Conservation (phyloP, 2,113 vertebrate genomes). For the Engystomops pustulosus region DNA sequence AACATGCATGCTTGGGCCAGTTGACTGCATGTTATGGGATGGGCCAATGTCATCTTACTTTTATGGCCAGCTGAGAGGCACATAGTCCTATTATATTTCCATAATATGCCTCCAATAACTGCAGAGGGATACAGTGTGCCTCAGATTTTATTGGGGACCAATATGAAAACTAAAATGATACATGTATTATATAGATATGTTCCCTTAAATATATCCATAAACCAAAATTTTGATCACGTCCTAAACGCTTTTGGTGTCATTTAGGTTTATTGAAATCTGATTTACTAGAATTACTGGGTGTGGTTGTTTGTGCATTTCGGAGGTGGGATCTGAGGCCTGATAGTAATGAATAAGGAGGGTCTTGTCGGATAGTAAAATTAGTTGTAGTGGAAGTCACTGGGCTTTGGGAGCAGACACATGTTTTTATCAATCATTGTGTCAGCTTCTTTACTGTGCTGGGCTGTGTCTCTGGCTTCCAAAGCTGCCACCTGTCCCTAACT, state of each 20-base stretch:
- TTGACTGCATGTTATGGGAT: too few species aligned
- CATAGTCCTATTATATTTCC: too few species aligned
- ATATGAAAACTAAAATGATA: too few species aligned
- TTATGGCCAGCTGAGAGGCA: too few species aligned
- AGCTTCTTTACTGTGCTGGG: slow-evolving; percentile 30
- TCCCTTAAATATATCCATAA: too few species aligned
- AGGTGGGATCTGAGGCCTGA: background rate
- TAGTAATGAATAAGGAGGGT: background rate
- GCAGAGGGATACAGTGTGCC: background rate
- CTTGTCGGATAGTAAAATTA: background rate
- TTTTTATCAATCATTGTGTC: slow-evolving; percentile 54
- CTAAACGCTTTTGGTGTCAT: background rate
- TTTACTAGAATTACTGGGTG: background rate
- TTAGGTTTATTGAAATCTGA: background rate
- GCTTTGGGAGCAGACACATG: slow-evolving; percentile 37
- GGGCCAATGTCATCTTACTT: too few species aligned
- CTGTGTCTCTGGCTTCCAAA: slow-evolving; percentile 26
- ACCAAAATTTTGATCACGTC: too few species aligned
- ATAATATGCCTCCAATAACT: background rate
- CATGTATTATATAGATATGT: too few species aligned
- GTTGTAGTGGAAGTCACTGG: background rate
- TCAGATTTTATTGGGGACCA: background rate
- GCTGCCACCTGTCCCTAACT: slow-evolving; percentile 47
- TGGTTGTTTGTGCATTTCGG: background rate
- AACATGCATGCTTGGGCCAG: too few species aligned